Base-by-base conservation (phyloP, 2,113 vertebrate species). In the Hoplias malabaricus region DNA sequence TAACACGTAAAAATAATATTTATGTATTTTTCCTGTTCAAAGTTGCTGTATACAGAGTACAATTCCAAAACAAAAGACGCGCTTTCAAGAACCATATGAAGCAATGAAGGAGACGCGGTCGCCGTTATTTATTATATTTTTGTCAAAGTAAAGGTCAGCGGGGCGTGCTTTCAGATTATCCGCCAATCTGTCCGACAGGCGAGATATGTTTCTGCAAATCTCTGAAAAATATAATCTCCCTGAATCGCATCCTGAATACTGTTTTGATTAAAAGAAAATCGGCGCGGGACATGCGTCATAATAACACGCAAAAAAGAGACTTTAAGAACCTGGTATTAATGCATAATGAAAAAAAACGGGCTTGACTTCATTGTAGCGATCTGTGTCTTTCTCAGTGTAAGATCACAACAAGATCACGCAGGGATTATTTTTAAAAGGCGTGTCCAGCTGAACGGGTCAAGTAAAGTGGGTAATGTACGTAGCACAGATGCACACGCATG, bases 221-320 rank as follows among this genome's bases (percentile, higher is more conserved):
- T 93, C 85, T 88, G 89, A 83, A 89, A n/a, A 84, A 87, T 90
- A 91, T 94, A 94, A 95, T 95, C 93, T 94, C 87, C 82, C 43
- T 84, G 87, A 93, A 92, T 94, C 90, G 90, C 94, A 93, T 92
- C 95, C 90, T 81, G 90, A 94, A 94, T 91, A 92, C 90, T 92
- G 87, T 94, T 94, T 93, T 95, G 94, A 94, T 94, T 94, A 94
- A 95, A 88, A 88, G 14, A 88, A 90, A 63, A 87, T 75, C 77
- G 85, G 80, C 88, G 84, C 82, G 25, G 80, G 86, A 88, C 87
- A 84, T 81, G 83, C 83, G 61, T 73, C 72, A 80, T 87, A 86
- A 88, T 89, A 87, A 90, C 86, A 89, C 84, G 82, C 78, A 87
- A 88, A 85, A 57, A 36, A 63, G 13, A 75, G 67, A 84, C 83